Evolutionary conservation across 2,888 invertebrate genomes (phyloP).

Genomic region (Scrobipalpa atriplicella): DNA sequence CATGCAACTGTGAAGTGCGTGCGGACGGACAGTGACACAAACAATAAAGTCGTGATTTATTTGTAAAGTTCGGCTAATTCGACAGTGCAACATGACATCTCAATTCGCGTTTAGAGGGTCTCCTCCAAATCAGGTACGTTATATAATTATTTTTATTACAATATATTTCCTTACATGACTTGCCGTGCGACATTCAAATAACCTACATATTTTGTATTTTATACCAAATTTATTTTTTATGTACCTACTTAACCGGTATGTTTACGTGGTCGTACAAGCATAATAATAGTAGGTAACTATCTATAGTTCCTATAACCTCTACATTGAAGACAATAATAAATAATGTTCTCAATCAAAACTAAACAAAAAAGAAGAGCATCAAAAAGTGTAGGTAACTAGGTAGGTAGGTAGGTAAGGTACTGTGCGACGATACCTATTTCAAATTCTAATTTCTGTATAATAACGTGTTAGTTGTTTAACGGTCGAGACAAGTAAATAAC

Average conservation of each 20-base stretch:
- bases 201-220: conserved; percentile 31
- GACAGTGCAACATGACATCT: conserved; percentile 76
- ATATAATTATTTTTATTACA: conserved; percentile 10
- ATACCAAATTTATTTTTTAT: conserved; percentile 1
- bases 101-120: conserved; percentile 81
- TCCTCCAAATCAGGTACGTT: conserved; percentile 78
- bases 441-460: no score
- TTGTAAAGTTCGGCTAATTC: conserved; percentile 58
- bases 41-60: conserved; percentile 59
- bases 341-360: no score
- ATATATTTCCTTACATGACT: conserved; percentile 34
- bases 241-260: not conserved
- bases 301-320: not conserved
- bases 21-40: conserved; percentile 72
- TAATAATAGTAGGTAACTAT: not conserved
- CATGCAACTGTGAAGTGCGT: conserved; percentile 79
- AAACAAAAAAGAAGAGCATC: no score
- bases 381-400: no score
- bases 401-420: no score
- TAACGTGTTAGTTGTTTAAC: no score
- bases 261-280: conserved; percentile 11
- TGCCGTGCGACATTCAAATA: conserved; percentile 51
- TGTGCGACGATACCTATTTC: no score
- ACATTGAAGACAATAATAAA: no score
- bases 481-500: no score